Evolutionary conservation across 2,888 invertebrate genomes (phyloP), one percentile per base, ranked within the genome.

Genomic region (Meta bourneti): DNA sequence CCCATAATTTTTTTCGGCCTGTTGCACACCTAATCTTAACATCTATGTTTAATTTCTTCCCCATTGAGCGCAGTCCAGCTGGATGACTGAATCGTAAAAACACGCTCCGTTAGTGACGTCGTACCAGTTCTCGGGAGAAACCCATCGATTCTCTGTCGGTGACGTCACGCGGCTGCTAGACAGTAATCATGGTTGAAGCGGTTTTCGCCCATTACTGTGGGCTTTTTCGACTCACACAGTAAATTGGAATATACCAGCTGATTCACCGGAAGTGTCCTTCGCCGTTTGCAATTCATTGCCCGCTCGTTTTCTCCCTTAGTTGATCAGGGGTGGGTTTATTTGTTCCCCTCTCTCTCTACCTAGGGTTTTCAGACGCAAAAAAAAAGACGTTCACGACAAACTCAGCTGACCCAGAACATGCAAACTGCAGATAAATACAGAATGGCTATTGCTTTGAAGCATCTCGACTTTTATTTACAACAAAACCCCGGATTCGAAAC

Each of bases 231-330:
- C 70, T 81, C 81, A 81, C n/a, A n/a, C 79, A 34, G 71, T 7
- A 71, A 61, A 20, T 79, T 79, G 79, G 61, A 61, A 81, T 52
- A 19, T 69, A 81, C 83, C 85, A 85, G 85, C 75, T 75, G 77
- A 85, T 83, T 69, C 85, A 85, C 85, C 85, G 85, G 85, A 85
- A 82, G 70, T 82, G 51, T 52, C 51, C 49, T 13, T 34, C 70
- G 48, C 70, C 70, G 69, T n/a, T 70, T 70, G 81, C 69, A 69
- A 34, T 34, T 34, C 34, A 34, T 34, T 34, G 34, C 34, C 4
- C 34, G 34, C 34, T 34, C 34, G 34, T 34, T 34, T 34, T 34
- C 34, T 2, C 34, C 34, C 34, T 2, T 4, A 34, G 34, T 34
- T 34, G 34, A 34, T 34, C 34, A 34, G 34, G 34, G 34, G 34